Conservation (phyloP, 1,140 invertebrate species). For the Ladona fulva region DNA sequence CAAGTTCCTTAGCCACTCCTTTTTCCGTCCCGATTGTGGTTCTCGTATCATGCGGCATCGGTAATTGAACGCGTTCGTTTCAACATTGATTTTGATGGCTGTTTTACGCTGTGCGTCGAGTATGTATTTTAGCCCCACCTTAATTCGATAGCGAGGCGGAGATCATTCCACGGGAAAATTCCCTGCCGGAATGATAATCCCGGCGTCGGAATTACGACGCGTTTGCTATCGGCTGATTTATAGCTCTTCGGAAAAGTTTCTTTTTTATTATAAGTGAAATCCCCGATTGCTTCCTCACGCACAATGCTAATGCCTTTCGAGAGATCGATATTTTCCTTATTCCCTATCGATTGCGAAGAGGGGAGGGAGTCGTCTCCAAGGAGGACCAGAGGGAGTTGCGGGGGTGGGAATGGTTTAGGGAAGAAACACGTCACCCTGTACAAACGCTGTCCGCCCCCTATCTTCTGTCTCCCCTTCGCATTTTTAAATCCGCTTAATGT, state of each 20-base stretch:
- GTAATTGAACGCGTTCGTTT: too few relatives aligned
- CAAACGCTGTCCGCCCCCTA: not conserved
- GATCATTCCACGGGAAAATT: too few relatives aligned
- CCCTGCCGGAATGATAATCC: too few relatives aligned
- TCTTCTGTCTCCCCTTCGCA: not conserved
- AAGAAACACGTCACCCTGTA: not conserved
- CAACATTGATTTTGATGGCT: too few relatives aligned
- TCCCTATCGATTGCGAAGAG: not conserved
- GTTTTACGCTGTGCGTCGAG: too few relatives aligned
- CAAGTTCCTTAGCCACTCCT: too few relatives aligned
- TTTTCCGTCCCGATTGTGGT: too few relatives aligned
- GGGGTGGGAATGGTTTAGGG: not conserved
- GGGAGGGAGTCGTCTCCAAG: not conserved
- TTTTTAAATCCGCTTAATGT: conserved; percentile 7
- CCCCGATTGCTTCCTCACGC: not conserved
- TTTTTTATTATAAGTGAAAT: conserved; percentile 2
- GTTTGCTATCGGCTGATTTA: not conserved
- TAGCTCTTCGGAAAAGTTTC: not conserved
- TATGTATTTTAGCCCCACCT: too few relatives aligned
- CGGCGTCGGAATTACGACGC: too few relatives aligned
- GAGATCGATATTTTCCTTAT: not conserved
- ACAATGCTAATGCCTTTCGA: conserved; percentile 1
- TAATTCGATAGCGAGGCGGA: too few relatives aligned
- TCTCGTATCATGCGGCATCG: too few relatives aligned
- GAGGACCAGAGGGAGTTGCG: not conserved